Conservation (phyloP, 2,113 vertebrate species). For the Lophochroa leadbeateri region DNA sequence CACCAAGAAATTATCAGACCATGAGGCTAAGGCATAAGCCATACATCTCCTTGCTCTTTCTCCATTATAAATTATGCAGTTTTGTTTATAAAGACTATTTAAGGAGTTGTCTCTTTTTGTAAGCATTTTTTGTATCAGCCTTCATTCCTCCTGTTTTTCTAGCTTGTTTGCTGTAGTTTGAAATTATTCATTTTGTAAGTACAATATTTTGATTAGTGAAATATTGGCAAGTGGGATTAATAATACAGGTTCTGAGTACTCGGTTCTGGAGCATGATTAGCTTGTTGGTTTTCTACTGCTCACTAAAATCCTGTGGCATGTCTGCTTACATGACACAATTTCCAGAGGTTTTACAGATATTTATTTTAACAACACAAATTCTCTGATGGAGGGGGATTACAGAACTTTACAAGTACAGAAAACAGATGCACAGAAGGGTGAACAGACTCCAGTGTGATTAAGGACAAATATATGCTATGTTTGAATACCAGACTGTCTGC, state of each 20-base stretch:
- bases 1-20: not conserved
- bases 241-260: not conserved
- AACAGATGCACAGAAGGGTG: not conserved
- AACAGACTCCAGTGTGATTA: not conserved
- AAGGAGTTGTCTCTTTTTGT: not conserved
- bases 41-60: not conserved
- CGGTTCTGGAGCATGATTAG: not conserved
- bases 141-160: not conserved
- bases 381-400: not conserved
- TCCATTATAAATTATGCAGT: not conserved
- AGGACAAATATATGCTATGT: not conserved
- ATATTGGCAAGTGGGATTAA: not conserved
- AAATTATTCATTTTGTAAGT: not conserved
- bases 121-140: not conserved
- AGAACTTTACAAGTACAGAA: not conserved
- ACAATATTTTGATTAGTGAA: not conserved
- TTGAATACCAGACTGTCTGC: not conserved
- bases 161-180: not conserved
- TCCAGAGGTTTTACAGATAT: not conserved
- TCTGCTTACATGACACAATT: not conserved
- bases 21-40: not conserved
- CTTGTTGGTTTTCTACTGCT: not conserved
- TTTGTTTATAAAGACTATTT: constrained; percentile 9
- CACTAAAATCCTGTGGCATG: not conserved
- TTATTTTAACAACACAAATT: not conserved